Percentiles rank a stretch among this genome's conserved stretches.
Evolutionary conservation across 1,140 invertebrate species (phyloP).

Genomic region (Zaprionus africanus): DNA sequence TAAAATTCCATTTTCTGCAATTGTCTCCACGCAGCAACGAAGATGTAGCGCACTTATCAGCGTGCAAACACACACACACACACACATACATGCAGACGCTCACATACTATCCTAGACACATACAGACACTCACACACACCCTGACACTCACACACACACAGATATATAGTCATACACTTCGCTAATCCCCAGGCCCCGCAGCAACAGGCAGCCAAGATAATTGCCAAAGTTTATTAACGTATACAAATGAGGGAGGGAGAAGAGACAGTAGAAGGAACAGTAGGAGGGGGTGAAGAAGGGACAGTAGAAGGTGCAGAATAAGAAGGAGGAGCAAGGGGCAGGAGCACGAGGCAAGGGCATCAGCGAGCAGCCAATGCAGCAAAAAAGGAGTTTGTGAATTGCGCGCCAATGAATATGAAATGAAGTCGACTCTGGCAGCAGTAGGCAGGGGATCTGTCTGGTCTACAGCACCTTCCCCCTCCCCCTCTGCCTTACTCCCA

Average conservation of each 20-base stretch:
- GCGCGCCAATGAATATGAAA: slow-evolving; percentile 75
- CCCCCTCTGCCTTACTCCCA: neutral
- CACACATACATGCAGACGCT: neutral
- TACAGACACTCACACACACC: neutral
- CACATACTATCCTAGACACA: neutral
- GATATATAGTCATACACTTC: neutral
- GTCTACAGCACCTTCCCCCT: neutral
- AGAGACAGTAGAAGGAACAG: too few relatives aligned
- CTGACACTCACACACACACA: neutral
- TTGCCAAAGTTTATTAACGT: slow-evolving; percentile 79
- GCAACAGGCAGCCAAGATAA: slow-evolving; percentile 74
- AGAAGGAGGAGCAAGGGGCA: neutral
- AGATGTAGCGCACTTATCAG: slow-evolving; percentile 9
- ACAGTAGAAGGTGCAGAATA: neutral
- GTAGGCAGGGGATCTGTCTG: slow-evolving; percentile 5
- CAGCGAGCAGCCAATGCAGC: slow-evolving; percentile 21
- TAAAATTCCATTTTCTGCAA: slow-evolving; percentile 24
- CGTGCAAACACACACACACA: neutral
- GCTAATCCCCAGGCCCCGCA: slow-evolving; percentile 49
- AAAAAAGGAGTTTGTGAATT: slow-evolving; percentile 61
- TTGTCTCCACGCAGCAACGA: neutral
- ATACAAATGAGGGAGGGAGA: slow-evolving; percentile 32
- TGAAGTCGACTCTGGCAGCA: slow-evolving; percentile 49
- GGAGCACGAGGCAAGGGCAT: neutral
- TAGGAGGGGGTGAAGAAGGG: neutral